phyloP scores from a whole-genome alignment of 2,888 invertebrate species.

The Campoplex capitator region DNA sequence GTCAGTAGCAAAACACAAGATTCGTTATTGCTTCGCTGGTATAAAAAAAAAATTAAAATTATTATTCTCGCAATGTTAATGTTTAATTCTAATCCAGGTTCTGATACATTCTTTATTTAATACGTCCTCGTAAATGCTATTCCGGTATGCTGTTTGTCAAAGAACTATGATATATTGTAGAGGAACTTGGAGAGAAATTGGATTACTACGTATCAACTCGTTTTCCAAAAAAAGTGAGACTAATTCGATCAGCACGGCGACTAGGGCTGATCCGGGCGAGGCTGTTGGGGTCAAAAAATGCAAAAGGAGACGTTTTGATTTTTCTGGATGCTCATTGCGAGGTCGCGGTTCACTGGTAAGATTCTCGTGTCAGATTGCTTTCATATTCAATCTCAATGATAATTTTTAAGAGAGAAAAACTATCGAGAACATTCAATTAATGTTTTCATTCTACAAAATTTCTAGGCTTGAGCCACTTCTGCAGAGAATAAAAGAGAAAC shows the following conservation, averaged over 20 bases:
- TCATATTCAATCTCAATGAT: not conserved
- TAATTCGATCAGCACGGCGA: constrained; percentile 90
- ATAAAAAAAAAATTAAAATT: not conserved
- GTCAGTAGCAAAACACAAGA: not conserved
- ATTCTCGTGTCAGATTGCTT: not conserved
- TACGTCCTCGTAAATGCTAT: constrained; percentile 15
- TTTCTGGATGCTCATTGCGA: constrained; percentile 98
- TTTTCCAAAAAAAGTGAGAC: constrained; percentile 89
- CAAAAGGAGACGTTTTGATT: constrained; percentile 92
- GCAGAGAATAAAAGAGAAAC: constrained; percentile 92
- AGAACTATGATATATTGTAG: constrained; percentile 82
- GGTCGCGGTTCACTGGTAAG: constrained; percentile 90
- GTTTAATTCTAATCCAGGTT: not conserved
- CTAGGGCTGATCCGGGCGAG: constrained; percentile 96
- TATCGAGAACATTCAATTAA: not conserved
- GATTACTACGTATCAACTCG: constrained; percentile 92
- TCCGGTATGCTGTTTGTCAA: constrained; percentile 15
- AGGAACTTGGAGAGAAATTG: constrained; percentile 90
- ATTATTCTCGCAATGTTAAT: not conserved
- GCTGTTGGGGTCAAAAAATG: constrained; percentile 93
- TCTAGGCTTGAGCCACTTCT: constrained; percentile 93
- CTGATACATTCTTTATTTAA: not conserved
- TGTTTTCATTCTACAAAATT: not conserved
- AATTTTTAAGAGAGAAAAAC: not conserved
- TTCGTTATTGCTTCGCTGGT: not conserved